Evolutionary conservation across 92 coral and sea anemone species (phyloP).

Genomic region (Phenganax subtilis): DNA sequence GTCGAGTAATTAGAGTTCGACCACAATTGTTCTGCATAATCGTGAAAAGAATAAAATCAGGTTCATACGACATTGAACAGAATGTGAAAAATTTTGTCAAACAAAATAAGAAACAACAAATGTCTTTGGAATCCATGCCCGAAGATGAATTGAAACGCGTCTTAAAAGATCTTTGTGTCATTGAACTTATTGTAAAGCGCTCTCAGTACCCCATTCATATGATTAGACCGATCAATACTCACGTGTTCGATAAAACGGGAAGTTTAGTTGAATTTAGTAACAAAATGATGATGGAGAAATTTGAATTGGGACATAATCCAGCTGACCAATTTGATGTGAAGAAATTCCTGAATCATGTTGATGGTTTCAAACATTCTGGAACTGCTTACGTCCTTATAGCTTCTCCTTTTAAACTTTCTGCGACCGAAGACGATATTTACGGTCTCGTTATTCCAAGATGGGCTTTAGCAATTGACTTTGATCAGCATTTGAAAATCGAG

Average conservation of each 20-base stretch:
- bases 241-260: slow-evolving; percentile 42
- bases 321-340: slow-evolving; percentile 41
- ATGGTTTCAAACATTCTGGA: slow-evolving; percentile 51
- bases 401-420: slow-evolving; percentile 55
- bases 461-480: slow-evolving; percentile 68
- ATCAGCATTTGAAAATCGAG: slow-evolving; percentile 54
- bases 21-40: slow-evolving; percentile 5
- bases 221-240: neutral
- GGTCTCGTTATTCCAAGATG: slow-evolving; percentile 74
- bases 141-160: neutral
- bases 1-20: slow-evolving; percentile 16
- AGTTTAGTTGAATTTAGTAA: slow-evolving; percentile 35
- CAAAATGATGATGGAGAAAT: slow-evolving; percentile 9
- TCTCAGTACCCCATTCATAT: slow-evolving; percentile 17
- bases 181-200: neutral
- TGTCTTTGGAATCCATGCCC: neutral
- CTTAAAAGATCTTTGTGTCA: neutral
- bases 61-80: neutral
- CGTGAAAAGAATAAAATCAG: neutral
- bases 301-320: slow-evolving; percentile 46
- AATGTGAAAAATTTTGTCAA: slow-evolving; percentile 32
- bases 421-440: slow-evolving; percentile 50
- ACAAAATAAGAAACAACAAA: slow-evolving; percentile 34
- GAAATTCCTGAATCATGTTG: slow-evolving; percentile 50
- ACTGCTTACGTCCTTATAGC: slow-evolving; percentile 53